phyloP scores from a whole-genome alignment of 2,888 invertebrate species.

The Caenorhabditis virilis region DNA sequence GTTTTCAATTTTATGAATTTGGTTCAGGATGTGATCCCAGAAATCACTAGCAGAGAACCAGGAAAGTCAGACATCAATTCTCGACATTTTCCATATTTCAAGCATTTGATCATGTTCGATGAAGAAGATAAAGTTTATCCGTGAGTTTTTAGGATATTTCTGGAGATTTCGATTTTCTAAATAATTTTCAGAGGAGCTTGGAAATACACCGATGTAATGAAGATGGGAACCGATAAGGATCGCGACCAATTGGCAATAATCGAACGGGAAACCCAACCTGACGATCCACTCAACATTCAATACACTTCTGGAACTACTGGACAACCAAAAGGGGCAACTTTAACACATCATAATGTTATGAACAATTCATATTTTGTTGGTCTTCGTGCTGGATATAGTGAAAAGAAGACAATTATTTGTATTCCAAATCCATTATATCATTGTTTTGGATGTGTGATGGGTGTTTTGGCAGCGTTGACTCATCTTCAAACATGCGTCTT shows the following conservation, averaged over 20 bases:
- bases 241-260: conserved; percentile 69
- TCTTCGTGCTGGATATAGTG: conserved; percentile 70
- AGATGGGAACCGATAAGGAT: conserved; percentile 69
- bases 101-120: conserved; percentile 74
- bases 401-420: conserved; percentile 56
- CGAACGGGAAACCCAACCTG: conserved; percentile 73
- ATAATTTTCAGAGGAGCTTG: conserved; percentile 70
- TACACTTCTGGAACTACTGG: conserved; percentile 78
- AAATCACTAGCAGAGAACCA: conserved; percentile 51
- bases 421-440: conserved; percentile 73
- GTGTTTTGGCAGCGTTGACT: conserved; percentile 74
- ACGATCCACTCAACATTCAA: conserved; percentile 77
- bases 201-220: conserved; percentile 71
- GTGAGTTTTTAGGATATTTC: conserved; percentile 36
- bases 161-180: neutral
- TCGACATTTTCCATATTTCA: conserved; percentile 69
- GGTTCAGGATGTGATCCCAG: conserved; percentile 63
- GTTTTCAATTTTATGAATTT: neutral
- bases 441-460: conserved; percentile 79
- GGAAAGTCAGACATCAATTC: conserved; percentile 55
- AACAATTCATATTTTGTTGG: conserved; percentile 80
- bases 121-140: conserved; percentile 55
- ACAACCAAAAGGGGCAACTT: conserved; percentile 77
- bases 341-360: conserved; percentile 77
- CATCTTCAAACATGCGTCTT: conserved; percentile 70